Conservation (phyloP, 2,888 invertebrate genomes). For the Enchytraeus crypticus region DNA sequence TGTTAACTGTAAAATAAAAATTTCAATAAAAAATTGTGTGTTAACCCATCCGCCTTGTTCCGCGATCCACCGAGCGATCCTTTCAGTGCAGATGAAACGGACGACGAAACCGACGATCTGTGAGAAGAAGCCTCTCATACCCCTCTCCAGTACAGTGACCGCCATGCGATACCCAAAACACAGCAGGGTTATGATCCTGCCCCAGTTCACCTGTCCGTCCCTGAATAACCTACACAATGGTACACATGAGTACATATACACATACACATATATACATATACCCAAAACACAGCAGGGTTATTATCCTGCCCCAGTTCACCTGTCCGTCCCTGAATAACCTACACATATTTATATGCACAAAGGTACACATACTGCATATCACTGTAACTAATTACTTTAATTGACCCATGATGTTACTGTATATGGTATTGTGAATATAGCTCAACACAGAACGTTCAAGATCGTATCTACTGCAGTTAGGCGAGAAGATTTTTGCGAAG, state of each 20-base stretch:
- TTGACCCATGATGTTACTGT: not conserved
- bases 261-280: too few species aligned
- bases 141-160: conserved; percentile 34
- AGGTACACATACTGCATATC: too few species aligned
- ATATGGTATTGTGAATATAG: not conserved
- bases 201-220: conserved; percentile 42
- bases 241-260: too few species aligned
- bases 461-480: not conserved
- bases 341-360: conserved; percentile 1
- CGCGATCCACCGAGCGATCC: conserved; percentile 45
- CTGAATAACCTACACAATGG: conserved; percentile 38
- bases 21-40: too few species aligned
- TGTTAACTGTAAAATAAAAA: too few species aligned
- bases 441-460: not conserved
- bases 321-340: conserved; percentile 40
- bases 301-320: conserved; percentile 44
- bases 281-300: conserved; percentile 45
- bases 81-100: conserved; percentile 37
- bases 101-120: conserved; percentile 39
- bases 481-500: not conserved
- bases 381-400: not conserved
- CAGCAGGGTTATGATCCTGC: conserved; percentile 42
- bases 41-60: conserved; percentile 48
- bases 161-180: conserved; percentile 47
- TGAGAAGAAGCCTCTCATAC: conserved; percentile 35